phyloP scores from a whole-genome alignment of 2,797 vertebrate genomes.

The Myotis daubentonii region DNA sequence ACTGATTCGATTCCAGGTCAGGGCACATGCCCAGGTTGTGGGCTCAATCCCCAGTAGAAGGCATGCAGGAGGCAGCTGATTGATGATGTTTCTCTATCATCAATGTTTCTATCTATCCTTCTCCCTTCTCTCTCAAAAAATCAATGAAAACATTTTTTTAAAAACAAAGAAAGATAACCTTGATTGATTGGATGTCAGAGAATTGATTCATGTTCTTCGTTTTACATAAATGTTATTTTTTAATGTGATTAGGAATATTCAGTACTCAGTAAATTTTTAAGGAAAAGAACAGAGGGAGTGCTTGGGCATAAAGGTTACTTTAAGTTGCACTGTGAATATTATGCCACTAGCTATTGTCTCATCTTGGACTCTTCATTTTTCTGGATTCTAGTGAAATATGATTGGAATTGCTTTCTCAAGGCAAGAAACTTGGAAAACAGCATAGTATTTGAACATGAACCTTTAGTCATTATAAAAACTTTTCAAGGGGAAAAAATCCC shows the following conservation, averaged over 20 bases:
- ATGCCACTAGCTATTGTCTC: not conserved
- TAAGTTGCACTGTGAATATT: not conserved
- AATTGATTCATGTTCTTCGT: slow-evolving; percentile 33
- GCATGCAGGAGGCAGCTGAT: too few species aligned
- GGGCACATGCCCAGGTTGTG: too few species aligned
- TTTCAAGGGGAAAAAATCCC: not conserved
- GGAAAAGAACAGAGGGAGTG: not conserved
- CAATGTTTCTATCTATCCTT: too few species aligned
- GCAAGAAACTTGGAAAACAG: slow-evolving; percentile 33
- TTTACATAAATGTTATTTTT: slow-evolving; percentile 34
- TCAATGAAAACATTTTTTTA: not conserved
- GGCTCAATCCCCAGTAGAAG: too few species aligned
- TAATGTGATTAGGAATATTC: not conserved
- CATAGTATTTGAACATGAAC: slow-evolving; percentile 1
- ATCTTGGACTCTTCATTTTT: slow-evolving; percentile 1
- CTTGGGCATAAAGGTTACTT: not conserved
- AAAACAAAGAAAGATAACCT: not conserved
- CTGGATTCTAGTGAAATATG: slow-evolving; percentile 49
- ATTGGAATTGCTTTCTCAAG: slow-evolving; percentile 34
- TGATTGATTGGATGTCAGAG: not conserved
- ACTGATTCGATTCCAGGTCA: too few species aligned
- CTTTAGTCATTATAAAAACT: not conserved
- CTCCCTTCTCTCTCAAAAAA: too few species aligned
- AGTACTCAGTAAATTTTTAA: slow-evolving; percentile 24
- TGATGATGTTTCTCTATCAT: too few species aligned